Evolutionary conservation across 2,797 vertebrate genomes (phyloP).

Genomic region (Hephaestus fuliginosus): DNA sequence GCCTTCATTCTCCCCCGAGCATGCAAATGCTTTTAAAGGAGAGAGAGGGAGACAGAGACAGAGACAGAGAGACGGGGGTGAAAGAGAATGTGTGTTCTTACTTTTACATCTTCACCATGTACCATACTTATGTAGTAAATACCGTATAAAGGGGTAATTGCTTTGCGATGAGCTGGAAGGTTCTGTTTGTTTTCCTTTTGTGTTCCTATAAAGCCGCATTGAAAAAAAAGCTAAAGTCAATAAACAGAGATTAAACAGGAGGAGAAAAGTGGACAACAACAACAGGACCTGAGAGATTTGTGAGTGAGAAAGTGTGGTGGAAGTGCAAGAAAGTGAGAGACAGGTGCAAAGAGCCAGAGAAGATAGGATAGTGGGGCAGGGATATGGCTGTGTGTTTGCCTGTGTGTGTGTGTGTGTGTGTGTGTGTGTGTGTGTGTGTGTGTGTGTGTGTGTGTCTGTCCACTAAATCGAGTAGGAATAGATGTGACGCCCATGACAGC

Average conservation of each 20-base stretch:
- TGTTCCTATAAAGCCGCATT: slow-evolving; percentile 8
- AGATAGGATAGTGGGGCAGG: slow-evolving; percentile 11
- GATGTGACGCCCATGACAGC: slow-evolving; percentile 18
- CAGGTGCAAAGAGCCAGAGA: slow-evolving; percentile 48
- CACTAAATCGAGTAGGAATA: slow-evolving; percentile 10
- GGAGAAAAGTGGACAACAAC: slow-evolving; percentile 8
- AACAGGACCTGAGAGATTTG: slow-evolving; percentile 39
- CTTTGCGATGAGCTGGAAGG: slow-evolving; percentile 17
- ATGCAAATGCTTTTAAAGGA: slow-evolving; percentile 73
- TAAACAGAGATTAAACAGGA: slow-evolving; percentile 27
- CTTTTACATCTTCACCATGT: slow-evolving; percentile 29
- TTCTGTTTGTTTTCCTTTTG: slow-evolving; percentile 36
- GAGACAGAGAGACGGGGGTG: not conserved
- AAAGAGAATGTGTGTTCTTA: slow-evolving; percentile 31
- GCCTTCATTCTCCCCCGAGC: slow-evolving; percentile 65
- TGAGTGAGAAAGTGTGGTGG: slow-evolving; percentile 23
- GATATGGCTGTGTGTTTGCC: not conserved
- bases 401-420: slow-evolving; percentile 14
- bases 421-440: slow-evolving; percentile 18
- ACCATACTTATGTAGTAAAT: slow-evolving; percentile 25
- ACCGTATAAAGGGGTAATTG: slow-evolving; percentile 22
- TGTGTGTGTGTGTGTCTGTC: slow-evolving; percentile 16
- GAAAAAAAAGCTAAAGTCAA: slow-evolving; percentile 30
- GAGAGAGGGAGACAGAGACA: slow-evolving; percentile 11
- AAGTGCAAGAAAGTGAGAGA: slow-evolving; percentile 27